phyloP scores from a whole-genome alignment of 2,888 invertebrate genomes.

The Lasius platythorax region DNA sequence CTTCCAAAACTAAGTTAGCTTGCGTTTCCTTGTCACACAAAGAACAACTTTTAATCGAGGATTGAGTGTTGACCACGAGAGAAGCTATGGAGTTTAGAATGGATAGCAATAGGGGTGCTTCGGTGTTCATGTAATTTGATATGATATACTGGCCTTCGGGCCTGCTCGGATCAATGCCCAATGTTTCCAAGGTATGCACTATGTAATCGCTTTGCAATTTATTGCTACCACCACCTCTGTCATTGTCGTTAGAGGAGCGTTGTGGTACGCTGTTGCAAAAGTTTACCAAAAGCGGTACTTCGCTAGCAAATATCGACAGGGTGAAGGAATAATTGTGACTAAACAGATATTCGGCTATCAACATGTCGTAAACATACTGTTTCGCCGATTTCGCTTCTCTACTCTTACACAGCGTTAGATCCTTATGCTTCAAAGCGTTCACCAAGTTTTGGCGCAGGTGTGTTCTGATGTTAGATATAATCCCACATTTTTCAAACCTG shows the following conservation, averaged over 20 bases:
- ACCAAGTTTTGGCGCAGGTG: conserved; percentile 84
- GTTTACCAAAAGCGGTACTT: conserved; percentile 82
- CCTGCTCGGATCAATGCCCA: conserved; percentile 80
- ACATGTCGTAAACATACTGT: conserved; percentile 83
- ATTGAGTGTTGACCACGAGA: conserved; percentile 53
- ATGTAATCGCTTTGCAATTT: conserved; percentile 83
- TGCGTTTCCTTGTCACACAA: conserved; percentile 68
- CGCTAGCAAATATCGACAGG: conserved; percentile 84
- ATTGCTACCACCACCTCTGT: conserved; percentile 50
- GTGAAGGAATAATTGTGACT: conserved; percentile 83
- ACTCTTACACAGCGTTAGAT: conserved; percentile 75
- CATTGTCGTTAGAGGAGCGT: conserved; percentile 32
- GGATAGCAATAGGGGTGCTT: conserved; percentile 80
- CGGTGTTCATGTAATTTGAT: conserved; percentile 77
- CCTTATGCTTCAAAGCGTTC: conserved; percentile 81
- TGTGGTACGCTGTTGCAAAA: conserved; percentile 76
- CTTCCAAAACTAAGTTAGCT: conserved; percentile 64
- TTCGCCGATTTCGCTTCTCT: conserved; percentile 80
- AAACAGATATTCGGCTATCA: conserved; percentile 84
- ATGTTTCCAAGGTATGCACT: conserved; percentile 80
- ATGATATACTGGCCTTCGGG: conserved; percentile 78
- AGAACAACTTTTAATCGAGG: conserved; percentile 16
- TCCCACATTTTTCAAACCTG: conserved; percentile 84
- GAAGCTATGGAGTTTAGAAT: conserved; percentile 78
- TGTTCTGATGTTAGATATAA: conserved; percentile 84